Evolutionary conservation across 2,888 invertebrate species (phyloP).

Genomic region (Acleris laterana): DNA sequence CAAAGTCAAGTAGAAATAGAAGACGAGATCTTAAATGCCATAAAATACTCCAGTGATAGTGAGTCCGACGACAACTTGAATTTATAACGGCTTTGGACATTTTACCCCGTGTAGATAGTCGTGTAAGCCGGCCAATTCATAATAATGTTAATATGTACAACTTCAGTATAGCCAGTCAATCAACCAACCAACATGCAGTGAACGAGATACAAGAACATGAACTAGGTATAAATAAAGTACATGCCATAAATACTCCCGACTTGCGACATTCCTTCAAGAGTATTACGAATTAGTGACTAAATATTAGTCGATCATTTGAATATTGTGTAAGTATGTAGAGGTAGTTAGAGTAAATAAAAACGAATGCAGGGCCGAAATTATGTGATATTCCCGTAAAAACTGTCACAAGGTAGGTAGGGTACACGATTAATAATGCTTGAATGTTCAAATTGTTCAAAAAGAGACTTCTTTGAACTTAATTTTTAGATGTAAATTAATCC

Average conservation of each 20-base stretch:
- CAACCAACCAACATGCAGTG: too few relatives aligned
- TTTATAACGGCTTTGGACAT: conserved; percentile 66
- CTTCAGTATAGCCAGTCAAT: too few relatives aligned
- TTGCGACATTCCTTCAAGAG: conserved; percentile 56
- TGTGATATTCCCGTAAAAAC: conserved; percentile 37
- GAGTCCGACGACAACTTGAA: conserved; percentile 74
- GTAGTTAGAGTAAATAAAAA: conserved; percentile 10
- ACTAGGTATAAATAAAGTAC: too few relatives aligned
- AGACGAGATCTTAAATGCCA: conserved; percentile 72
- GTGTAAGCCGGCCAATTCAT: too few relatives aligned
- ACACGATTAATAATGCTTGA: conserved; percentile 1
- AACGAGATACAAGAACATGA: too few relatives aligned
- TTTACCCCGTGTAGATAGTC: conserved; percentile 43
- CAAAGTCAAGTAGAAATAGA: conserved; percentile 72
- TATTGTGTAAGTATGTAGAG: conserved; percentile 31
- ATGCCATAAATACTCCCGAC: conserved; percentile 36
- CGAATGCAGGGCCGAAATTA: conserved; percentile 33
- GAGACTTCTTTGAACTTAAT: not conserved
- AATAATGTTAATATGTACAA: too few relatives aligned
- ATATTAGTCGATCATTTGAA: conserved; percentile 35
- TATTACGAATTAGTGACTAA: conserved; percentile 55
- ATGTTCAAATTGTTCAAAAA: not conserved
- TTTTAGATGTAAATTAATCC: conserved; percentile 8
- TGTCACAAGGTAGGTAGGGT: conserved; percentile 25
- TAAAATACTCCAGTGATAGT: conserved; percentile 69